Percentiles rank a stretch among this genome's conserved stretches.
phyloP scores from a whole-genome alignment of 2,888 invertebrate genomes.

The Nomada lathburiana region DNA sequence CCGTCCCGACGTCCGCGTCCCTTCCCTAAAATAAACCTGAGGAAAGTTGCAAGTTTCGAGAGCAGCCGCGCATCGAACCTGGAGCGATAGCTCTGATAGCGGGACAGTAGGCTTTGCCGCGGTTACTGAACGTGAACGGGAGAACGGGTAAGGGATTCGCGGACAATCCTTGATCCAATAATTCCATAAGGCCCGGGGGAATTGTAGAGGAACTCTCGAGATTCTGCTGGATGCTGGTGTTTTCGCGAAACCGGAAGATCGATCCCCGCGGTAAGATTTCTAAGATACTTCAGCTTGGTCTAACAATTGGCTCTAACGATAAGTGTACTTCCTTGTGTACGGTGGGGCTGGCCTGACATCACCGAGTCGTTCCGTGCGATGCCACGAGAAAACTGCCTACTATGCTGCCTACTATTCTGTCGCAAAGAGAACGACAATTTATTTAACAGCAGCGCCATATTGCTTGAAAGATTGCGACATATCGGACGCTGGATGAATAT shows the following conservation, averaged over 20 bases:
- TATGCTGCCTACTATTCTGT: background rate
- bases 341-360: slow-evolving; percentile 66
- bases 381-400: background rate
- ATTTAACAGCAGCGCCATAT: background rate
- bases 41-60: no score
- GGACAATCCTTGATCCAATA: slow-evolving; percentile 52
- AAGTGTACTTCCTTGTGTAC: slow-evolving; percentile 79
- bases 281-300: slow-evolving; percentile 60
- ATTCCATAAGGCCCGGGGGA: slow-evolving; percentile 50
- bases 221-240: slow-evolving; percentile 55
- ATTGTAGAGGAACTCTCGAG: slow-evolving; percentile 56
- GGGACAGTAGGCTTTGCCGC: background rate
- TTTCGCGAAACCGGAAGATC: slow-evolving; percentile 60
- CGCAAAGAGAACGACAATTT: no score
- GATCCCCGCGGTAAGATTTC: slow-evolving; percentile 71
- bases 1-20: background rate
- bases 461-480: background rate
- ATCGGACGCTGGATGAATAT: no score
- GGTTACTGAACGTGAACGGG: slow-evolving; percentile 8
- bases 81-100: background rate
- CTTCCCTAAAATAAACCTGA: slow-evolving; percentile 31
- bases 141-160: slow-evolving; percentile 30
- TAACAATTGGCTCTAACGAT: slow-evolving; percentile 53
- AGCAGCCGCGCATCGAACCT: background rate
- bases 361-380: slow-evolving; percentile 32